phyloP scores from a whole-genome alignment of 2,113 vertebrate species.

The Acinonyx jubatus region DNA sequence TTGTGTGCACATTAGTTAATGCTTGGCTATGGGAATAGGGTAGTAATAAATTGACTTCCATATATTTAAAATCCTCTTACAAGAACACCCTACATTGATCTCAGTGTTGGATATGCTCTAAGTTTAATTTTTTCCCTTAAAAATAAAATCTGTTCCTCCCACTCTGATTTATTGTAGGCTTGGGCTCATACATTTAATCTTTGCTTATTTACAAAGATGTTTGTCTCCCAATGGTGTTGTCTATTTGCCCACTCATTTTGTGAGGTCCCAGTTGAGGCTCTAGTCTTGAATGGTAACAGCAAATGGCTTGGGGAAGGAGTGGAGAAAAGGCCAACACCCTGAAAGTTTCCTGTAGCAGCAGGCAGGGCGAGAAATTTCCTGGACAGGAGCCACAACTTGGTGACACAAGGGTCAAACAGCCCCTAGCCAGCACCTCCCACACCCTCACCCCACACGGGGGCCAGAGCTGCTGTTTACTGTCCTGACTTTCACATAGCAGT shows the following conservation, averaged over 20 bases:
- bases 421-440: rapidly evolving
- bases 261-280: neutral
- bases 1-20: neutral
- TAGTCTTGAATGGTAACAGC: neutral
- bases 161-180: neutral
- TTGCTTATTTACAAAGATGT: neutral
- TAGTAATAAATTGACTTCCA: neutral
- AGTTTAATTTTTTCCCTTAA: neutral
- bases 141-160: neutral
- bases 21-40: neutral
- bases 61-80: neutral
- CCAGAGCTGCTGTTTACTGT: conserved; percentile 26
- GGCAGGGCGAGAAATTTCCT: neutral
- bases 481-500: neutral
- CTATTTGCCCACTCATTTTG: neutral
- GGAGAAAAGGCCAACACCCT: neutral
- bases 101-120: neutral
- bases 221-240: neutral
- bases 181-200: neutral
- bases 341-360: neutral
- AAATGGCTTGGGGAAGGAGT: neutral
- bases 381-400: neutral
- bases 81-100: neutral
- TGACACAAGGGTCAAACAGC: neutral
- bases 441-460: rapidly evolving